Conservation (phyloP, 1,140 invertebrate genomes). For the Akabosia matsudoensis region DNA sequence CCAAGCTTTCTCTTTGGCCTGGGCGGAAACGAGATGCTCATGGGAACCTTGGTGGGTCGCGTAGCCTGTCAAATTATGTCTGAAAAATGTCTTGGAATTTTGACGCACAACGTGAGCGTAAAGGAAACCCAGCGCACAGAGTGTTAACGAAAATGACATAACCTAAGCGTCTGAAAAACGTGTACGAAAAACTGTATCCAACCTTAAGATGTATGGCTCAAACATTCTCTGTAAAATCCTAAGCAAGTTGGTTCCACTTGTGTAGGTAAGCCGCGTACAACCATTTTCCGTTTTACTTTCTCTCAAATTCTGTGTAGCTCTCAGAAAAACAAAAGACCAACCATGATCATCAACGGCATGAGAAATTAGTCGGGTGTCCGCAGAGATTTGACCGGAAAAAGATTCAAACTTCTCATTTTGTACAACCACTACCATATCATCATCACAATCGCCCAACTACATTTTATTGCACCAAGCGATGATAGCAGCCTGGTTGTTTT, state of each 20-base stretch:
- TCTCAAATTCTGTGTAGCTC: no score
- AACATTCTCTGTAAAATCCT: no score
- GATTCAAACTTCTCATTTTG: slow-evolving; percentile 1
- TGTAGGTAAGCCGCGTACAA: no score
- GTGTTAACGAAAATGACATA: no score
- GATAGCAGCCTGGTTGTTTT: neutral
- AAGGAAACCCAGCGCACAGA: no score
- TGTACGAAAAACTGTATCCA: no score
- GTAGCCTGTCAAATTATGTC: slow-evolving; percentile 45
- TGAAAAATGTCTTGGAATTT: slow-evolving; percentile 46
- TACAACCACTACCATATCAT: neutral
- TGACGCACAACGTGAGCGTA: slow-evolving; percentile 24
- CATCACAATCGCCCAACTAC: neutral
- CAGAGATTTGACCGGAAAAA: slow-evolving; percentile 24
- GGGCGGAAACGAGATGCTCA: neutral
- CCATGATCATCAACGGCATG: neutral
- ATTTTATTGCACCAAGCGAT: neutral
- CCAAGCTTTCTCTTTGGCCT: slow-evolving; percentile 1
- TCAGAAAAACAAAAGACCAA: neutral
- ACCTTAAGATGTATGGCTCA: no score
- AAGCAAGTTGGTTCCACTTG: no score
- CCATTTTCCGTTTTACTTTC: neutral
- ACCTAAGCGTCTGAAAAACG: no score
- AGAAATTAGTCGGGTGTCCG: slow-evolving; percentile 14
- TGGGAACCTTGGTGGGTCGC: slow-evolving; percentile 38